These are phyloP conservation scores for Orchesellides sinensis DNA, from an alignment of 2,888 invertebrate species.

Conservation along the genomic window DNA sequence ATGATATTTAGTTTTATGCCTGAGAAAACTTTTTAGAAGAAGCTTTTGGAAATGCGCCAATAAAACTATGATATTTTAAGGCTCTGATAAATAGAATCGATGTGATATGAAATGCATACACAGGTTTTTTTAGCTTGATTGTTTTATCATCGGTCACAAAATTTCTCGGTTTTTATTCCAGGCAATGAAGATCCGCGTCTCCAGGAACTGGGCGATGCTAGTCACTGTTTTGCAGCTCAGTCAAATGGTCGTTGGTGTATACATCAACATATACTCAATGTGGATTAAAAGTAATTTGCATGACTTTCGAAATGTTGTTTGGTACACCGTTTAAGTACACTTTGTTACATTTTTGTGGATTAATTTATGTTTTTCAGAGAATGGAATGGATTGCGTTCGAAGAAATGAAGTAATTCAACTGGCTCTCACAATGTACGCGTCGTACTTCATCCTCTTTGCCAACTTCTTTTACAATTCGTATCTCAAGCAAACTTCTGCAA, in stretches of 20 bases:
- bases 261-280: constrained; percentile 73
- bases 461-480: constrained; percentile 96
- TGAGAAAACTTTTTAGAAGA: background rate
- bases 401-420: constrained; percentile 85
- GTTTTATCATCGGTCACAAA: too few species aligned
- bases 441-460: constrained; percentile 94
- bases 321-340: background rate
- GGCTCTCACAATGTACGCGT: constrained; percentile 96
- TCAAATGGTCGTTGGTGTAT: constrained; percentile 74
- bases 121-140: too few species aligned
- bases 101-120: background rate
- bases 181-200: constrained; percentile 71
- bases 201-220: constrained; percentile 73
- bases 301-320: background rate
- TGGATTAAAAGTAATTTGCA: constrained; percentile 70
- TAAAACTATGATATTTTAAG: background rate
- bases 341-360: background rate
- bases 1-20: background rate
- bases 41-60: background rate
- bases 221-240: constrained; percentile 73
- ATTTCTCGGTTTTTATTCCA: constrained; percentile 59
- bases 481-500: constrained; percentile 76
- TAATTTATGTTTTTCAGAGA: constrained; percentile 48
- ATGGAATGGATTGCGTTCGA: constrained; percentile 66
- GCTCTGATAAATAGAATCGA: background rate